phyloP scores from a whole-genome alignment of 1,140 invertebrate species.

The Holcopasites calliopsidis region DNA sequence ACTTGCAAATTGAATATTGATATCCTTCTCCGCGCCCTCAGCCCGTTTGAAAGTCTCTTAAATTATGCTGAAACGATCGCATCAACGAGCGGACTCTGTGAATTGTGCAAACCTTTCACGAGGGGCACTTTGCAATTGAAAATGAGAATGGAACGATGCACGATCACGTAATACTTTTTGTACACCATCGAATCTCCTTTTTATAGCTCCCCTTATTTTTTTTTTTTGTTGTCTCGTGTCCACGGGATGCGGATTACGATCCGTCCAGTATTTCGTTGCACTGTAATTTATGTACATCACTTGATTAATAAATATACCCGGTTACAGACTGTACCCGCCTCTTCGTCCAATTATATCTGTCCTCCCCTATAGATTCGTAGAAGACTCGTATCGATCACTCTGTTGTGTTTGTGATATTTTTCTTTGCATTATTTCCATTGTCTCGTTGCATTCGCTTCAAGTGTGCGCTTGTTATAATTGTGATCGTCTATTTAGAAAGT shows the following conservation, averaged over 20 bases:
- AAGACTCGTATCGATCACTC: not conserved
- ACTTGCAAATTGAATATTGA: conserved; percentile 3
- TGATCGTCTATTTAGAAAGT: conserved; percentile 20
- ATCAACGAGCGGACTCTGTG: not conserved
- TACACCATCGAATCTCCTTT: conserved; percentile 21
- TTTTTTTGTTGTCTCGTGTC: conserved; percentile 35
- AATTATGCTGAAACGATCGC: not conserved
- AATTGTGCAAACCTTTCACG: conserved; percentile 2
- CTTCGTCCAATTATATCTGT: conserved; percentile 14
- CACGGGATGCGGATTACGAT: conserved; percentile 54
- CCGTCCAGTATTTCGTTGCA: conserved; percentile 69
- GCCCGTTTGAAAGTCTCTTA: not conserved
- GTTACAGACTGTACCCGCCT: conserved; percentile 50
- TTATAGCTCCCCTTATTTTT: conserved; percentile 27
- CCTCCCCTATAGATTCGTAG: not conserved
- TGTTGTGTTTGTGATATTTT: not conserved
- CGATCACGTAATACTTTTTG: conserved; percentile 1
- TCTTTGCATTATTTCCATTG: not conserved
- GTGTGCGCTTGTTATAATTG: conserved; percentile 31
- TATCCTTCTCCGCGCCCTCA: not conserved
- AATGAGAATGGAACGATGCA: conserved; percentile 22
- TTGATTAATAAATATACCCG: conserved; percentile 69
- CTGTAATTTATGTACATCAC: conserved; percentile 73
- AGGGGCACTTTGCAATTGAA: conserved; percentile 5
- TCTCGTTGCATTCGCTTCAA: conserved; percentile 17